Evolutionary conservation across 2,888 invertebrate genomes (phyloP), one percentile per base, ranked within the genome.

Genomic region (Elaeidobius kamerunicus): DNA sequence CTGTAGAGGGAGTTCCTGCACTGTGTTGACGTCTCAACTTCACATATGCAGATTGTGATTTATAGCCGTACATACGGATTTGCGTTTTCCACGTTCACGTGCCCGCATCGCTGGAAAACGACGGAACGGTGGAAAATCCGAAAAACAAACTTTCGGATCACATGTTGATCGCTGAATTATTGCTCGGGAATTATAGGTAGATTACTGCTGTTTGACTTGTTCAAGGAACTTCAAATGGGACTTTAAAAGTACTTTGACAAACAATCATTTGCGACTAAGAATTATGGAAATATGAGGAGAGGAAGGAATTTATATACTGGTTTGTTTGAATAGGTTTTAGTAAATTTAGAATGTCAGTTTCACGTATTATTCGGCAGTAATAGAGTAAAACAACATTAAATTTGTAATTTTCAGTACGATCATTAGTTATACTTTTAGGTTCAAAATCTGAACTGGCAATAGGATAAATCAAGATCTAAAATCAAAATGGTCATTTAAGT

Each of bases 31-130:
- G 58, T 60, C 60, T 60, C 61, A 60, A 63, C 60, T 59, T 61
- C 60, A 57, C 64, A 64, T 64, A 64, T 64, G 64, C 63, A 62
- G 63, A 65, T 66, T 64, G 63, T 68, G 68, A 68, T 68, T 67
- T 66, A 68, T 65, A 60, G 32, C n/a, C 16, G n/a, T n/a, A n/a
- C n/a, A n/a, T n/a, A 20, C 34, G 43, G 56, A 57, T 54, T 53
- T 54, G 50, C 47, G 28, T 40, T 42, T 27, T 28, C 32, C 44
- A 11, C 44, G 52, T 48, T 52, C 48, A 48, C 56, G 52, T 51
- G 56, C 52, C 44, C 45, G n/a, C 49, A 34, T 23, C 34, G 47
- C 48, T 39, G 50, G 41, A 50, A 53, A 56, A 44, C 49, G 50
- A n/a, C n/a, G n/a, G n/a, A n/a, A n/a, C n/a, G n/a, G n/a, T n/a